phyloP scores from a whole-genome alignment of 30 jellyfish, hydroid and myxozoan genomes.

The Morbakka virulenta region DNA sequence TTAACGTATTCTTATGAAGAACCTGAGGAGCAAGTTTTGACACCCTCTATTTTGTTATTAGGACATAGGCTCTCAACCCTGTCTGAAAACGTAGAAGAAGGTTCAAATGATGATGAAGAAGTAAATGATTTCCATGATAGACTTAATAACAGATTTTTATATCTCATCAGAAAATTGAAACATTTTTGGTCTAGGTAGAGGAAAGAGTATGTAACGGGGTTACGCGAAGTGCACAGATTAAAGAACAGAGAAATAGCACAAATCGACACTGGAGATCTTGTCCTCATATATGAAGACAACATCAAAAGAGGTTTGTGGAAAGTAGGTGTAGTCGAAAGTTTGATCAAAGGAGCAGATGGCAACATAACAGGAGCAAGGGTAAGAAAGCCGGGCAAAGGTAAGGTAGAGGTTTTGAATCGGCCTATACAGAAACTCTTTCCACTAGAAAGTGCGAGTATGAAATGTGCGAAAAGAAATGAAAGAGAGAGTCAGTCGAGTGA shows the following conservation, averaged over 20 bases:
- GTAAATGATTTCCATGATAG: background rate
- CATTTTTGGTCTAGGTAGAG: constrained; percentile 23
- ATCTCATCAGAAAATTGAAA: constrained; percentile 2
- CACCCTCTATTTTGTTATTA: constrained; percentile 11
- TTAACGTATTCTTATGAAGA: constrained; percentile 2
- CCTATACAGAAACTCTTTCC: constrained; percentile 48
- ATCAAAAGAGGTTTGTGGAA: constrained; percentile 33
- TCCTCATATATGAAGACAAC: constrained; percentile 27
- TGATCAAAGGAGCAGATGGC: constrained; percentile 42
- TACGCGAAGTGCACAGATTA: constrained; percentile 22
- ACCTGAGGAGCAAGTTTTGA: constrained; percentile 2
- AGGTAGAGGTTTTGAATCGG: constrained; percentile 11
- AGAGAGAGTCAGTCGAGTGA: background rate
- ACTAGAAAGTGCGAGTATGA: constrained; percentile 23
- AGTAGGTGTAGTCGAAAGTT: constrained; percentile 2
- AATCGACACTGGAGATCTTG: constrained; percentile 19
- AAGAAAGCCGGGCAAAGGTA: constrained; percentile 7
- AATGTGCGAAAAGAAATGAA: background rate
- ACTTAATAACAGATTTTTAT: constrained; percentile 13
- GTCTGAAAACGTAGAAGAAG: background rate
- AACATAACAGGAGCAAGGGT: constrained; percentile 32
- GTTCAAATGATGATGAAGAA: background rate
- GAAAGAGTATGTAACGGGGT: constrained; percentile 37
- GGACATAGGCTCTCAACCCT: background rate
- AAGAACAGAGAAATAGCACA: background rate